These are phyloP conservation scores for Zaprionus obscuricornis DNA, from an alignment of 2,888 invertebrate species.

Conservation along the genomic window DNA sequence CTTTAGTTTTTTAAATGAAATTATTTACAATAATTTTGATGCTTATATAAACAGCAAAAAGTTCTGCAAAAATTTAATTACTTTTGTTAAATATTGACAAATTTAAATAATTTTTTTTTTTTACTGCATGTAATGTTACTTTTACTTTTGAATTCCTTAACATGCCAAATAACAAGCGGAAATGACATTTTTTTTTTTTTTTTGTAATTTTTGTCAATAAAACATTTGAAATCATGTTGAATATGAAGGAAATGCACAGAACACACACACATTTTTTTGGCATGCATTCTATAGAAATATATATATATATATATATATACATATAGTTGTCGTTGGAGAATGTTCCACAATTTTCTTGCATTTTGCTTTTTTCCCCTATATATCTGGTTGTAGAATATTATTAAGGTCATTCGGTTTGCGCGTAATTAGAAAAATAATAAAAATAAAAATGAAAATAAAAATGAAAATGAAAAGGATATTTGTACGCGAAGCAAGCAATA, in stretches of 20 bases:
- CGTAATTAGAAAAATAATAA: conserved; percentile 65
- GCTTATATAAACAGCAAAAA: too few relatives aligned
- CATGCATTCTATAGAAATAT: conserved; percentile 35
- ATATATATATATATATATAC: too few relatives aligned
- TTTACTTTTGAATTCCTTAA: too few relatives aligned
- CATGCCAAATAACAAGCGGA: neutral
- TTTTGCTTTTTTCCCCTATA: conserved; percentile 14
- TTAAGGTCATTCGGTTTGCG: conserved; percentile 60
- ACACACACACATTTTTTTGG: conserved; percentile 21
- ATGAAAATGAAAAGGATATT: conserved; percentile 27
- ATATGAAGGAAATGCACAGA: conserved; percentile 1
- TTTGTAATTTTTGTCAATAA: conserved; percentile 62
- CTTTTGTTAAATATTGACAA: too few relatives aligned
- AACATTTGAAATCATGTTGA: conserved; percentile 52
- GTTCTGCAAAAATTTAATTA: too few relatives aligned
- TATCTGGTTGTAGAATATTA: conserved; percentile 36
- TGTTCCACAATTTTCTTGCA: too few relatives aligned
- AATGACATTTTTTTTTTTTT: neutral
- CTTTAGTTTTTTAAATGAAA: too few relatives aligned
- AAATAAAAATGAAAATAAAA: too few relatives aligned
- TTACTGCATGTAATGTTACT: too few relatives aligned
- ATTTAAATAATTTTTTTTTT: too few relatives aligned
- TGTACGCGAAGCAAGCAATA: conserved; percentile 18
- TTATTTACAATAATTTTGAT: too few relatives aligned
- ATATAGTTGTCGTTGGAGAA: too few relatives aligned